Evolutionary conservation across 2,888 invertebrate genomes (phyloP), one percentile per base, ranked within the genome.

Genomic region (Hypsopygia costalis): DNA sequence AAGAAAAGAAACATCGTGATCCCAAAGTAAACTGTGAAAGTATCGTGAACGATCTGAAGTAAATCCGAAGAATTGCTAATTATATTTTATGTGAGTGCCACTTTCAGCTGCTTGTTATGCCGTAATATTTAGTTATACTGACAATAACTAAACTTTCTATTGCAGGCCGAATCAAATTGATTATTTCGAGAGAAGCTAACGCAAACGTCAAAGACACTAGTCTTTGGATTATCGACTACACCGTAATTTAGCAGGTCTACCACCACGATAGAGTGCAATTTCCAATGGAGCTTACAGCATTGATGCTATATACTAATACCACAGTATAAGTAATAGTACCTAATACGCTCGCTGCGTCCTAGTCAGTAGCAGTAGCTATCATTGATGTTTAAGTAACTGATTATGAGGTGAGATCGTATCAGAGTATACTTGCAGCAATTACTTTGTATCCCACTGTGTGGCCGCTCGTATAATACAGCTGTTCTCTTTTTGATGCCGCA

Each of bases 91-190:
- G 20, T 16, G 33, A 33, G 33, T 39, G 27, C 28, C 11, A 37
- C 36, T 37, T 37, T 30, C 21, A 30, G 20, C 1, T 10, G 6
- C 12, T 27, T 27, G 20, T 27, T 20, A 33, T 39, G 10, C 28
- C 3, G 40, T 46, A 43, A 37, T 21, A 8, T 45, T 53, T 47
- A 48, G 50, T 51, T 43, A 41, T 41, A 45, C 33, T 35, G 41
- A 40, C 46, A 53, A 50, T 49, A 27, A 34, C 28, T 44, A 42
- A 40, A 50, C 55, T 59, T 55, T 59, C 58, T 59, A 53, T 33
- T 44, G 40, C 44, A 40, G 12, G 34, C 44, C 43, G 44, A 32
- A 28, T 28, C 43, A 43, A 52, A 52, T 53, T 49, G 51, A 57
- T 49, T 52, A 43, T 49, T 43, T 43, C 42, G 44, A 40, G 36